A percentile compares a stretch with the other conserved stretches of the same genome.
phyloP scores from a whole-genome alignment of 1,140 invertebrate species.

The Nomia melanderi region DNA sequence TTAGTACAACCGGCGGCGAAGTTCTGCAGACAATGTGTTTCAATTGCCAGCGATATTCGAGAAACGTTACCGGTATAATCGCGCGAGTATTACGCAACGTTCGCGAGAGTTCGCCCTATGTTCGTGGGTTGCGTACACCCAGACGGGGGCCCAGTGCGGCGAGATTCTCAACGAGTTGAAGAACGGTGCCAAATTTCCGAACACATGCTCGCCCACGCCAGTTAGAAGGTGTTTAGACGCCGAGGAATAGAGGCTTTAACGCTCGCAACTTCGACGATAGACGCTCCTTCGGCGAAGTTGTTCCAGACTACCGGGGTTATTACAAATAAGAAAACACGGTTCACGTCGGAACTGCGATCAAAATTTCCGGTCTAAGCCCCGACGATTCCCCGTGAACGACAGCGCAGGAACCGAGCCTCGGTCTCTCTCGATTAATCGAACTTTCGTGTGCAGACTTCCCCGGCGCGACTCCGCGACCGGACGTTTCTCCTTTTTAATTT shows the following conservation, averaged over 20 bases:
- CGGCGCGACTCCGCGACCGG: too few relatives aligned
- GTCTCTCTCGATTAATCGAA: too few relatives aligned
- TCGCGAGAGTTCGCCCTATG: conserved; percentile 25
- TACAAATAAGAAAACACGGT: not conserved
- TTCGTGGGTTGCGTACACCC: conserved; percentile 24
- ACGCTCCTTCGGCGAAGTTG: not conserved
- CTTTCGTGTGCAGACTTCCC: too few relatives aligned
- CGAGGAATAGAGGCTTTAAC: not conserved
- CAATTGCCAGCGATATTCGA: conserved; percentile 7
- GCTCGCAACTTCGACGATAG: not conserved
- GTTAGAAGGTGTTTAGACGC: conserved; percentile 16
- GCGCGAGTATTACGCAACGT: conserved; percentile 23
- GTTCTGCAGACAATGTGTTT: conserved; percentile 5
- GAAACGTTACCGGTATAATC: not conserved
- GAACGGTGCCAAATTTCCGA: conserved; percentile 38
- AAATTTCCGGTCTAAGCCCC: not conserved
- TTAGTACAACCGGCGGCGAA: not conserved
- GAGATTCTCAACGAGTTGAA: conserved; percentile 17
- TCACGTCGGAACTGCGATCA: not conserved
- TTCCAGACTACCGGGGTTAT: not conserved
- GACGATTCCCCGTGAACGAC: too few relatives aligned
- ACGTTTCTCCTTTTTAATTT: too few relatives aligned
- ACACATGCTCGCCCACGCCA: not conserved
- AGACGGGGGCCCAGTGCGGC: not conserved
- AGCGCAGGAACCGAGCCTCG: too few relatives aligned